Base-by-base conservation (phyloP, 2,888 invertebrate genomes). In the Sarcophaga subvicina region DNA sequence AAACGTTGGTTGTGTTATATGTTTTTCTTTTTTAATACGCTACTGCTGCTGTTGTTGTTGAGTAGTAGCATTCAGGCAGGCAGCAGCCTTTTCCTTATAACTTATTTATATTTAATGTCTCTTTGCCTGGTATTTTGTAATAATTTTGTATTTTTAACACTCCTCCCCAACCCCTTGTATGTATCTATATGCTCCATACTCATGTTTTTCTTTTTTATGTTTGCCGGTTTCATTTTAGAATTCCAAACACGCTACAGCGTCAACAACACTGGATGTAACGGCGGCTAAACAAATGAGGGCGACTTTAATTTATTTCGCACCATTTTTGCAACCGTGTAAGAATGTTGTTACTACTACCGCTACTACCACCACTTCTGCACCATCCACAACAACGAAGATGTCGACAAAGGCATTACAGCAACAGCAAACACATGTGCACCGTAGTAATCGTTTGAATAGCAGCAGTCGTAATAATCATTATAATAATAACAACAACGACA, bases 261-360 rank as follows among this genome's bases (percentile, higher is more conserved):
- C 80, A 67, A 70, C 80, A 73, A 66, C 77, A 83, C 17, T 54
- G 54, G 54, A 54, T 54, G 54, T 12, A 54, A 69, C 88, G 80
- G 76, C 79, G 85, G 80, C 85, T 77, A 87, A 85, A 87, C 86
- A 83, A 88, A 90, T 90, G 88, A 88, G 90, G 89, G 90, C 91
- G 90, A 91, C 91, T 90, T 91, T 91, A 91, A 91, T 91, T 90
- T 91, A 91, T 91, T 91, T 91, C 91, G 91, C 91, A 91, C 91
- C 91, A 90, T 90, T 90, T 87, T 90, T 91, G 91, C 90, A 88
- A 89, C 89, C 91, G 90, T 90, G 90, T 90, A 90, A 90, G 90
- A 91, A 91, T 90, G 91, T 90, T 91, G 91, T 91, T 89, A 90
- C 89, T 90, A 87, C 86, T 86, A 72, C 73, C 22, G 62, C 86